Conservation (phyloP, 1,140 invertebrate genomes). For the Pseudomyrmex sp. region DNA sequence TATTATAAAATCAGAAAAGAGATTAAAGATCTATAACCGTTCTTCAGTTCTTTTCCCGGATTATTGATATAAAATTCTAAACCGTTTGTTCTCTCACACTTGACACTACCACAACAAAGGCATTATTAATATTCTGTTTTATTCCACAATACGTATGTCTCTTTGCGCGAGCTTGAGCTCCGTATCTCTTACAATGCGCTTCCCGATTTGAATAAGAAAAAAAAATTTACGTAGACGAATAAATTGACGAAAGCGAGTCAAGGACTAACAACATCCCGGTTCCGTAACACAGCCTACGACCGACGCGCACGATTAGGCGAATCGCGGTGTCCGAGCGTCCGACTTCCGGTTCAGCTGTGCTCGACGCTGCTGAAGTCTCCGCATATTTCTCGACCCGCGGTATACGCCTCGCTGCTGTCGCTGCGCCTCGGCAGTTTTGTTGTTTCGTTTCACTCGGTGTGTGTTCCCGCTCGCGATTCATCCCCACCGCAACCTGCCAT, state of each 20-base stretch:
- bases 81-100: neutral
- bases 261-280: neutral
- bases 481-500: conserved; percentile 10
- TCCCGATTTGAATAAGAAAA: neutral
- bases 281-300: conserved; percentile 28
- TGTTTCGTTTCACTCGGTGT: conserved; percentile 35
- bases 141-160: too few relatives aligned
- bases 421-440: conserved; percentile 22
- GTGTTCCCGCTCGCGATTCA: conserved; percentile 29
- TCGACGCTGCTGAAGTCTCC: conserved; percentile 63
- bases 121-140: too few relatives aligned
- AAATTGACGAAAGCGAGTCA: too few relatives aligned
- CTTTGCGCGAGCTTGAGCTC: too few relatives aligned
- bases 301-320: conserved; percentile 63
- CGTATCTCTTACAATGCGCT: too few relatives aligned
- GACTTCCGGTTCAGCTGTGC: conserved; percentile 74
- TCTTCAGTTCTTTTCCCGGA: too few relatives aligned
- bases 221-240: neutral
- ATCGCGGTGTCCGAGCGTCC: conserved; percentile 60
- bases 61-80: too few relatives aligned
- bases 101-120: too few relatives aligned
- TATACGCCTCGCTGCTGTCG: conserved; percentile 7
- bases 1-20: too few relatives aligned
- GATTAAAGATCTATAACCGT: too few relatives aligned
- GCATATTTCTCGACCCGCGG: conserved; percentile 69